phyloP scores from a whole-genome alignment of 2,113 vertebrate genomes.

The Apteryx owenii region DNA sequence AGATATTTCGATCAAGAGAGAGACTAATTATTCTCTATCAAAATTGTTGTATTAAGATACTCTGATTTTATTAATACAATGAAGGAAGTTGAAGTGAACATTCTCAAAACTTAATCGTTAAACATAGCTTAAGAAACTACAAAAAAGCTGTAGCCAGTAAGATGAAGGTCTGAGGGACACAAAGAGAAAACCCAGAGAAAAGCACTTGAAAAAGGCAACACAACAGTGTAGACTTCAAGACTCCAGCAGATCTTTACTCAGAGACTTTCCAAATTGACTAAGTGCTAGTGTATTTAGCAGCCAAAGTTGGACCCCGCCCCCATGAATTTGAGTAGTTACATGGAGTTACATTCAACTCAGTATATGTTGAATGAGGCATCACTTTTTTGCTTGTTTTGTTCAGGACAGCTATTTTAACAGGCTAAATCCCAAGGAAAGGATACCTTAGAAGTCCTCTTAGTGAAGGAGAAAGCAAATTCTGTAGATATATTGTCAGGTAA shows the following conservation, averaged over 20 bases:
- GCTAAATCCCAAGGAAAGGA: neutral
- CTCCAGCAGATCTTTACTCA: neutral
- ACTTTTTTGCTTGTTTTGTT: neutral
- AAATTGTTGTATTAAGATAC: neutral
- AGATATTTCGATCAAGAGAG: neutral
- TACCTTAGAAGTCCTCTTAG: neutral
- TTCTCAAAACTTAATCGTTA: neutral
- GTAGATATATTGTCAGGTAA: too few relatives aligned
- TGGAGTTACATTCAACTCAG: neutral
- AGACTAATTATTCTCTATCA: neutral
- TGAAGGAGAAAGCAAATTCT: neutral
- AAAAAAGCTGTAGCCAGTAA: too few relatives aligned
- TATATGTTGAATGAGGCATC: neutral
- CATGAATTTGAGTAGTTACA: neutral
- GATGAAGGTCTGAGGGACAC: too few relatives aligned
- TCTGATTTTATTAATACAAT: neutral
- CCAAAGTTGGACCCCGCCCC: too few relatives aligned
- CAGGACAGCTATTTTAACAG: neutral
- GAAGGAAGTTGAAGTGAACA: neutral
- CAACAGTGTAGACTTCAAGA: neutral
- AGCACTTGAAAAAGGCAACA: too few relatives aligned
- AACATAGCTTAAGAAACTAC: neutral
- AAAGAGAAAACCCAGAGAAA: too few relatives aligned
- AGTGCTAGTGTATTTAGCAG: too few relatives aligned
- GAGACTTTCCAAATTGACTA: neutral